These are phyloP conservation scores for Pantala flavescens DNA, from an alignment of 1,140 invertebrate species.

Conservation along the genomic window DNA sequence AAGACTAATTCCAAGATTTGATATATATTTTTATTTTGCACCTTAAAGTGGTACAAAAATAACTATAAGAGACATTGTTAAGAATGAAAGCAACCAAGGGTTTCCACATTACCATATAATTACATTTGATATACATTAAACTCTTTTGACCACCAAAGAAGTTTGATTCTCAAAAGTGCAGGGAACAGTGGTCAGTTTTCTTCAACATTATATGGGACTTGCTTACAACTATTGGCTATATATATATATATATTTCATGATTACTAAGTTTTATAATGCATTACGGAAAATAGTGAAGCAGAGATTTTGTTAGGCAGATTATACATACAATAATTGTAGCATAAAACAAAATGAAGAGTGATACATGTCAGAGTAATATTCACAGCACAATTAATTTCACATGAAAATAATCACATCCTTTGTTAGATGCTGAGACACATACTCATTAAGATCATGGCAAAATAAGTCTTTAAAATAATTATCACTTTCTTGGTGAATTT, in stretches of 20 bases:
- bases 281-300: neutral
- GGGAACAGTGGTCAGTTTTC: neutral
- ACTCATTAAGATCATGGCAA: no score
- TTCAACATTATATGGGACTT: neutral
- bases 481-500: neutral
- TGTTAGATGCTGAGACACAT: no score
- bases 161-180: neutral
- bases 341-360: neutral
- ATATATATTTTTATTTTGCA: slow-evolving; percentile 11
- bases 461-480: no score
- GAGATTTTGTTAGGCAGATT: neutral
- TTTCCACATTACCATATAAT: slow-evolving; percentile 7
- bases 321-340: neutral
- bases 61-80: neutral
- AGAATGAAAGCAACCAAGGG: neutral
- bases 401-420: neutral
- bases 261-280: neutral
- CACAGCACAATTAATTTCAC: slow-evolving; percentile 3
- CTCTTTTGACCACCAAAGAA: neutral
- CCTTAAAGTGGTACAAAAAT: neutral
- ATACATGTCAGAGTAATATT: neutral
- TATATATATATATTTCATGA: slow-evolving; percentile 1
- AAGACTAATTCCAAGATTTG: neutral
- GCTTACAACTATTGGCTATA: neutral
- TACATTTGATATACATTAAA: slow-evolving; percentile 8